Conservation (phyloP, 2,797 vertebrate genomes). For the Lutjanus argentimaculatus region DNA sequence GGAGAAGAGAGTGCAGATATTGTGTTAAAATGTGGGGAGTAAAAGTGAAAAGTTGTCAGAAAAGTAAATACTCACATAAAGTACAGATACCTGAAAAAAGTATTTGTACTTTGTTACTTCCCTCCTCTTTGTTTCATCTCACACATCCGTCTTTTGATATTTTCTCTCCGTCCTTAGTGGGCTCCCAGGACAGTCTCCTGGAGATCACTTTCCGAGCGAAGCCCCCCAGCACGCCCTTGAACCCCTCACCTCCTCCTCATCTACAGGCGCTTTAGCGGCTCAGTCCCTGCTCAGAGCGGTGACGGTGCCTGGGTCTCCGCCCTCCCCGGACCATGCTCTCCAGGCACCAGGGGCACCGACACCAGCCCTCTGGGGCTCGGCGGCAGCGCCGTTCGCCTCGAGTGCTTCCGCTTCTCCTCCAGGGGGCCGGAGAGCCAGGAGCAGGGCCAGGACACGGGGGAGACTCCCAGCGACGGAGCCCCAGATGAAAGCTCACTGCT, state of each 20-base stretch:
- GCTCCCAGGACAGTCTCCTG: conserved; percentile 97
- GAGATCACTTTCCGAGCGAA: conserved; percentile 96
- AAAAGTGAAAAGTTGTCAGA: too few species aligned
- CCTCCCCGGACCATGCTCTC: conserved; percentile 75
- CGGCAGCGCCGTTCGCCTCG: conserved; percentile 89
- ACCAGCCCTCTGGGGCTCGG: conserved; percentile 88
- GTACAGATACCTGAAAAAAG: too few species aligned
- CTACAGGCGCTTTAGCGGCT: conserved; percentile 83
- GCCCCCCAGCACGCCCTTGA: conserved; percentile 84
- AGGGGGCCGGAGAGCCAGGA: conserved; percentile 67
- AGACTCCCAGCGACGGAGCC: conserved; percentile 77
- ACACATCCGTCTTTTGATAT: not conserved
- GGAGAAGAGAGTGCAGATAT: too few species aligned
- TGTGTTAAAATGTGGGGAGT: too few species aligned
- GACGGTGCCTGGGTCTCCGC: conserved; percentile 79
- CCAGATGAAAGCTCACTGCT: conserved; percentile 71
- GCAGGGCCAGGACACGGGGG: conserved; percentile 73
- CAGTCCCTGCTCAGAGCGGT: conserved; percentile 81
- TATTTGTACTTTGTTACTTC: too few species aligned
- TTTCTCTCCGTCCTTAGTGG: conserved; percentile 83
- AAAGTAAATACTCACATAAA: too few species aligned
- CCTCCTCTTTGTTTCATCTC: not conserved
- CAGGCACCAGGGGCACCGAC: conserved; percentile 46
- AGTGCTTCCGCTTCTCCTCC: conserved; percentile 92
- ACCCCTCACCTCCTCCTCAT: conserved; percentile 86